phyloP scores from a whole-genome alignment of 2,888 invertebrate genomes.

The Phlogophora meticulosa region DNA sequence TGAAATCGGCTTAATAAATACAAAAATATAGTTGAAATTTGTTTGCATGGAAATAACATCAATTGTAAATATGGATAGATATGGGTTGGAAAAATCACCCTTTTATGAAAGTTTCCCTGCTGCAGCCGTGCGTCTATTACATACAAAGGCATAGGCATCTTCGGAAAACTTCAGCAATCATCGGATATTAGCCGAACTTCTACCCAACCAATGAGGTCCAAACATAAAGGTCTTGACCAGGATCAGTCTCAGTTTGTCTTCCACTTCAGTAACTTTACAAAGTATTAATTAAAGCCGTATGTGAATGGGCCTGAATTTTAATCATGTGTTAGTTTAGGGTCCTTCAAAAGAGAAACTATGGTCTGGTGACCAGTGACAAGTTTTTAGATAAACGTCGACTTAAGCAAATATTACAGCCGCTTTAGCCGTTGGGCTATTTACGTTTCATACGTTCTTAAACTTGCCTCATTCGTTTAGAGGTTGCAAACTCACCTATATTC shows the following conservation, averaged over 20 bases:
- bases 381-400: slow-evolving; percentile 1
- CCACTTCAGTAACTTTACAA: slow-evolving; percentile 17
- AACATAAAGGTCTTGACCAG: slow-evolving; percentile 12
- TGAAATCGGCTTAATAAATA: no score
- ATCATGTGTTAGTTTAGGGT: slow-evolving; percentile 59
- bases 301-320: slow-evolving; percentile 31
- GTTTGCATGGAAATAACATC: no score
- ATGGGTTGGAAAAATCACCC: no score
- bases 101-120: neutral
- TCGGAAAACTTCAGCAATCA: slow-evolving; percentile 15
- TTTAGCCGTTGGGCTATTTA: no score
- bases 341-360: slow-evolving; percentile 4
- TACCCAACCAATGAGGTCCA: slow-evolving; percentile 1
- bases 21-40: no score
- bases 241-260: slow-evolving; percentile 43
- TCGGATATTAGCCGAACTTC: neutral
- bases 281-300: slow-evolving; percentile 21
- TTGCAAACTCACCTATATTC: no score
- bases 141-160: neutral
- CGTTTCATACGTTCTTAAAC: neutral
- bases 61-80: no score
- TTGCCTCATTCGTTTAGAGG: no score
- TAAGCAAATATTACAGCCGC: neutral
- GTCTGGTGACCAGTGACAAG: neutral
- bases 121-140: no score